Percentiles rank a stretch among this genome's conserved stretches.
Conservation (phyloP, 1,140 invertebrate species). For the Pseudachorutes palmiensis region DNA sequence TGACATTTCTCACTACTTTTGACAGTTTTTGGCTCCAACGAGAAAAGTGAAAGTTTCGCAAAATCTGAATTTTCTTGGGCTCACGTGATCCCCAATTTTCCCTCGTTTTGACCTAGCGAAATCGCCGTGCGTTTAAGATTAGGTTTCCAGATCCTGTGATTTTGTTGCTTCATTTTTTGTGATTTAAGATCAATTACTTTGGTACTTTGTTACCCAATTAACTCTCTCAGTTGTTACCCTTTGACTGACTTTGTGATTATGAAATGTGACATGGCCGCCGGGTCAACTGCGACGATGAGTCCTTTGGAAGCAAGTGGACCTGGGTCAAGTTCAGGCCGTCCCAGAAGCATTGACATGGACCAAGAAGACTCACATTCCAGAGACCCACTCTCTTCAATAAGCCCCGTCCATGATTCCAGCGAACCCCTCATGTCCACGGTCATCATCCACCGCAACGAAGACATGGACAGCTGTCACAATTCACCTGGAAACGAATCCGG, state of each 20-base stretch:
- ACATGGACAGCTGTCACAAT: conserved; percentile 13
- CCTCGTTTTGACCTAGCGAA: too few relatives aligned
- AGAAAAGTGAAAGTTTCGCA: conserved; percentile 1
- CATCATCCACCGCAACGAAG: conserved; percentile 24
- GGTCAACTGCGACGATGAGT: conserved; percentile 26
- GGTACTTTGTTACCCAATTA: too few relatives aligned
- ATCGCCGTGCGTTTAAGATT: too few relatives aligned
- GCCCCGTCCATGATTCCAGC: neutral
- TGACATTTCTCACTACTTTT: conserved; percentile 8
- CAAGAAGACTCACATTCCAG: conserved; percentile 14
- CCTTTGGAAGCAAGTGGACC: conserved; percentile 20
- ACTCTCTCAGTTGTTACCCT: neutral
- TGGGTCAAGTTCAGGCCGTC: neutral
- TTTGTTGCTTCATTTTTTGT: too few relatives aligned
- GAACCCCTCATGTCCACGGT: neutral
- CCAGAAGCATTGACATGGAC: neutral
- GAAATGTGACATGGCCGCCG: conserved; percentile 33
- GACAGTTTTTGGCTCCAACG: neutral
- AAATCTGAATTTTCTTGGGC: neutral
- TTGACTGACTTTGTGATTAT: conserved; percentile 13
- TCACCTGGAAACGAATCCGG: neutral
- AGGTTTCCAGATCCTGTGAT: too few relatives aligned
- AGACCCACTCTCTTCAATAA: neutral
- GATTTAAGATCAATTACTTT: too few relatives aligned
- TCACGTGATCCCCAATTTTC: neutral